Evolutionary conservation across 2,888 invertebrate species (phyloP).

Genomic region (Plutella xylostella): DNA sequence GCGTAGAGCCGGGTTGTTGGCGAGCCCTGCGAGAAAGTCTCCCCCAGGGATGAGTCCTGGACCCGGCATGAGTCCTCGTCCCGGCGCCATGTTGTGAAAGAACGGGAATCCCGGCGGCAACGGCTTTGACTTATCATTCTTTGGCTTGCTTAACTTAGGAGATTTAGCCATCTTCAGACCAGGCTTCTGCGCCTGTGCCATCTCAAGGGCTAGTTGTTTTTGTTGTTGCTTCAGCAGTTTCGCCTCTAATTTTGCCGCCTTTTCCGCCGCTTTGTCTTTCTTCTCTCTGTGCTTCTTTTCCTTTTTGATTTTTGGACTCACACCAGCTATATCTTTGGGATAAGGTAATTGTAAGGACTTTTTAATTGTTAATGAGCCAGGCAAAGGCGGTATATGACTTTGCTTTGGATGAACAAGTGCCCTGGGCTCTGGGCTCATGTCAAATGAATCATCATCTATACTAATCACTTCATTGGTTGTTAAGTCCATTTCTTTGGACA

Average conservation of each 20-base stretch:
- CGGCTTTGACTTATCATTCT: constrained; percentile 23
- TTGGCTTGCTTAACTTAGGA: constrained; percentile 49
- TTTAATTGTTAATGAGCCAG: constrained; percentile 47
- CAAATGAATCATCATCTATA: constrained; percentile 60
- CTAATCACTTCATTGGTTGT: constrained; percentile 62
- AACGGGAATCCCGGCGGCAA: constrained; percentile 58
- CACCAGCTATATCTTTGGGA: constrained; percentile 65
- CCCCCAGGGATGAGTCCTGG: constrained; percentile 54
- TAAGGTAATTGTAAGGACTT: constrained; percentile 57
- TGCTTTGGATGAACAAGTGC: constrained; percentile 30
- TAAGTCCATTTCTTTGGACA: constrained; percentile 59
- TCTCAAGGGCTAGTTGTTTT: constrained; percentile 51
- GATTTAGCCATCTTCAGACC: constrained; percentile 44
- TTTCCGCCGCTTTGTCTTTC: constrained; percentile 43
- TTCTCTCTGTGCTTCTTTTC: constrained; percentile 68
- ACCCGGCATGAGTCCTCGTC: constrained; percentile 69
- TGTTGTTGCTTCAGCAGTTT: constrained; percentile 60
- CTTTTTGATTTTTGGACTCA: constrained; percentile 70
- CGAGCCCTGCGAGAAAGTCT: constrained; percentile 50
- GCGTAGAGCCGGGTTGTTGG: constrained; percentile 58
- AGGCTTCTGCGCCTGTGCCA: constrained; percentile 49
- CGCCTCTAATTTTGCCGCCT: constrained; percentile 50
- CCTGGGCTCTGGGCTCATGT: constrained; percentile 35
- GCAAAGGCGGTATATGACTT: constrained; percentile 31
- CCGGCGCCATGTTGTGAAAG: constrained; percentile 54